Evolutionary conservation across 2,797 vertebrate genomes (phyloP).

Genomic region (Poecile montanus): DNA sequence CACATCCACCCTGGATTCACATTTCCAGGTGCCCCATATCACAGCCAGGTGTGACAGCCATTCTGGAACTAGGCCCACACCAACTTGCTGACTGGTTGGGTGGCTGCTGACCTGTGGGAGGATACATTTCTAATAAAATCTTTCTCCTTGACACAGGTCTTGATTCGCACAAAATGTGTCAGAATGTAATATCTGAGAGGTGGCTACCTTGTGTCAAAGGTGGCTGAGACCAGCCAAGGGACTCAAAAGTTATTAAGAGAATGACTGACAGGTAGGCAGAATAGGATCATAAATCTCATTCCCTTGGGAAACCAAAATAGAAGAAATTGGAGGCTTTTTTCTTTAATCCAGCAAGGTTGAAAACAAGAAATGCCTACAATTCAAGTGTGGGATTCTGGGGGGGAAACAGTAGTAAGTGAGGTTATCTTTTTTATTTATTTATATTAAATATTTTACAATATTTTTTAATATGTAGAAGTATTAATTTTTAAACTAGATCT

Average conservation of each 20-base stretch:
- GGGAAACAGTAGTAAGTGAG: neutral
- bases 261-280: conserved; percentile 7
- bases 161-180: neutral
- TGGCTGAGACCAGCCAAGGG: neutral
- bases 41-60: neutral
- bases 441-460: neutral
- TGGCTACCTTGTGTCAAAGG: conserved; percentile 12
- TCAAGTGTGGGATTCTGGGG: neutral
- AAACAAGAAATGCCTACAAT: neutral
- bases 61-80: neutral
- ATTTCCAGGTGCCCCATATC: neutral
- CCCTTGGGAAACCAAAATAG: neutral
- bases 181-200: conserved; percentile 22
- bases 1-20: neutral
- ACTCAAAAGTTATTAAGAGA: conserved; percentile 25
- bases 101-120: neutral
- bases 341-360: neutral
- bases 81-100: neutral
- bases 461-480: neutral
- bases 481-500: neutral
- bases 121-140: neutral
- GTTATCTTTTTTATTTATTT: neutral
- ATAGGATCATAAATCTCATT: neutral
- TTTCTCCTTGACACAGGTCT: neutral
- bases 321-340: neutral